Conservation (phyloP, 2,113 vertebrate species). For the Gymnocephalus cernua region DNA sequence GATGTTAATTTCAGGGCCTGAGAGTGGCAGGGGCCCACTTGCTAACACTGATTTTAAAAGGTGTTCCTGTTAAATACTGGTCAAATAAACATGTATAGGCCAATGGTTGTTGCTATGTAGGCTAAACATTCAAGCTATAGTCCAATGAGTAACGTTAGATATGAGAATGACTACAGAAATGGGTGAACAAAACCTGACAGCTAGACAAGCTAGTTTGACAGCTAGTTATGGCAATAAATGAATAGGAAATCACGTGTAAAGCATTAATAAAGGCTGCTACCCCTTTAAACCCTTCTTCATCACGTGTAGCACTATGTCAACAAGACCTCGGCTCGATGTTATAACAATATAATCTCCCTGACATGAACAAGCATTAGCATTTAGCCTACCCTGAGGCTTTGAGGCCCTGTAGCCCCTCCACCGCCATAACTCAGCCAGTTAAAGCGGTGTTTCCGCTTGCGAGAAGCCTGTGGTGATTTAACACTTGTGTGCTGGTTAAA, state of each 20-base stretch:
- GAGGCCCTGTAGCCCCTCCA: conserved; percentile 68
- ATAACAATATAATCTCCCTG: conserved; percentile 58
- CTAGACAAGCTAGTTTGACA: conserved; percentile 46
- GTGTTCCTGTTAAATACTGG: background rate
- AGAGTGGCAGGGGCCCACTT: background rate
- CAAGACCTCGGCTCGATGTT: conserved; percentile 24
- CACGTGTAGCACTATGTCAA: background rate
- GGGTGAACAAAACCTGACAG: conserved; percentile 45
- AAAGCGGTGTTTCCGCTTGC: background rate
- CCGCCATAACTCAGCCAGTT: conserved; percentile 52
- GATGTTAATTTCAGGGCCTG: conserved; percentile 37
- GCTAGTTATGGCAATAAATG: background rate
- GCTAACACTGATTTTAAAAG: background rate
- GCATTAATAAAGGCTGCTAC: background rate
- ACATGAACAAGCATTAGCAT: conserved; percentile 55
- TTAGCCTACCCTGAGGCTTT: conserved; percentile 66
- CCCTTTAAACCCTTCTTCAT: background rate
- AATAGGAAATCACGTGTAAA: background rate
- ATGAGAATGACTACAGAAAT: background rate
- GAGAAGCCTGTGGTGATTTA: conserved; percentile 3
- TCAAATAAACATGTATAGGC: background rate
- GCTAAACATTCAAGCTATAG: background rate
- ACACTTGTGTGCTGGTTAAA: background rate
- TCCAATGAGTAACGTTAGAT: background rate
- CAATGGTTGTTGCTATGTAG: background rate